These are phyloP conservation scores for Alentia gelatinosa DNA, from an alignment of 2,888 invertebrate genomes.

Conservation along the genomic window DNA sequence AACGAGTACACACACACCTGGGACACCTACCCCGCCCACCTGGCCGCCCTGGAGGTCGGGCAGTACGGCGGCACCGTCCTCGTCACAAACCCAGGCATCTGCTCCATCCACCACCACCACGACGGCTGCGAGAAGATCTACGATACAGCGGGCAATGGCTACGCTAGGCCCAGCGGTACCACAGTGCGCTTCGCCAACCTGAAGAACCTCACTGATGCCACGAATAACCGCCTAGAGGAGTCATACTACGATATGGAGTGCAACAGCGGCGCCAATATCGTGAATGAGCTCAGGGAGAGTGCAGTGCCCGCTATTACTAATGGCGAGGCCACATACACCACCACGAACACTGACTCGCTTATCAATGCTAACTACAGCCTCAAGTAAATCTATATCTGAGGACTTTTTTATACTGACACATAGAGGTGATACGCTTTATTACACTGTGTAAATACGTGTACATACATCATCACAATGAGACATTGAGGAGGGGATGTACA, in stretches of 20 bases:
- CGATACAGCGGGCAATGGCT: constrained; percentile 3
- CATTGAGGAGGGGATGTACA: too few species aligned
- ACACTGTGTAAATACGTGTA: too few species aligned
- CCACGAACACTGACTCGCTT: not conserved
- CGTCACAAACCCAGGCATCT: constrained; percentile 35
- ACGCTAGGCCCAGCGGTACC: constrained; percentile 13
- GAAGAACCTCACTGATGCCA: constrained; percentile 24
- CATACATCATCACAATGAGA: too few species aligned
- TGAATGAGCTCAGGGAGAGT: constrained; percentile 3
- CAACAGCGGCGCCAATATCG: not conserved
- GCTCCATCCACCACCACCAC: constrained; percentile 34
- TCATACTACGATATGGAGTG: constrained; percentile 14
- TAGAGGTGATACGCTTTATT: too few species aligned
- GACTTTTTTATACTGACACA: not conserved
- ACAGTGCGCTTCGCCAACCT: constrained; percentile 42
- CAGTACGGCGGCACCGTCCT: constrained; percentile 48
- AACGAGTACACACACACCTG: constrained; percentile 50
- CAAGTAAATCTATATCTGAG: not conserved
- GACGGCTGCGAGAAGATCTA: constrained; percentile 44
- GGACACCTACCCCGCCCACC: constrained; percentile 50
- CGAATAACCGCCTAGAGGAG: not conserved
- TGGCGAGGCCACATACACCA: not conserved
- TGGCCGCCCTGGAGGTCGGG: constrained; percentile 32
- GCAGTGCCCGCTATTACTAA: not conserved
- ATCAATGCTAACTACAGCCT: not conserved